phyloP scores from a whole-genome alignment of 2,113 vertebrate genomes.

The Nothocercus julius region DNA sequence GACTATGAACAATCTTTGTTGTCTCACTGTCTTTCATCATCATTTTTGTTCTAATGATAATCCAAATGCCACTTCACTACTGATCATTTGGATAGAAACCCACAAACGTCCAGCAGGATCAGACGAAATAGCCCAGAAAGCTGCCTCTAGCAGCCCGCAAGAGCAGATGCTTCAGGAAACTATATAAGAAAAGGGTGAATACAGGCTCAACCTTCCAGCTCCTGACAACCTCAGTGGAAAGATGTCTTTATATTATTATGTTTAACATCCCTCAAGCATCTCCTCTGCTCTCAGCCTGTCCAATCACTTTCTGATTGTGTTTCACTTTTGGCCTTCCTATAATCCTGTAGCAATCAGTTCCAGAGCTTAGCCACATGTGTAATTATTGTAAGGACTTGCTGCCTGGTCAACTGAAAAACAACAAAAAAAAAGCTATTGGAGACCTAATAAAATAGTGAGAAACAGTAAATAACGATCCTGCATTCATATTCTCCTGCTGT shows the following conservation, averaged over 20 bases:
- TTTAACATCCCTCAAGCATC: neutral
- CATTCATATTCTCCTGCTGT: neutral
- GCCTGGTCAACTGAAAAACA: neutral
- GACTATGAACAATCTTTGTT: neutral
- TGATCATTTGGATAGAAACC: slow-evolving; percentile 32
- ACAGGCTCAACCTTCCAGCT: slow-evolving; percentile 11
- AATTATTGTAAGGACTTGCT: neutral
- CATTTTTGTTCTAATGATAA: neutral
- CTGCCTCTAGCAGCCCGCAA: neutral
- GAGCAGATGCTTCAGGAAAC: slow-evolving; percentile 40
- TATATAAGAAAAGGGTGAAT: neutral
- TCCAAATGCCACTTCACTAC: neutral
- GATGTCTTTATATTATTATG: neutral
- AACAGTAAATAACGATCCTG: neutral
- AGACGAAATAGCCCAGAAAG: slow-evolving; percentile 2
- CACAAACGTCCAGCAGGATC: slow-evolving; percentile 5
- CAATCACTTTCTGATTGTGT: neutral
- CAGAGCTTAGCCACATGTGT: neutral
- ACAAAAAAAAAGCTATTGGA: neutral
- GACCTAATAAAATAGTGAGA: neutral
- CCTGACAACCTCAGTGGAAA: neutral
- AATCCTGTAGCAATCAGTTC: neutral
- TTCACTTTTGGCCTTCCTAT: neutral
- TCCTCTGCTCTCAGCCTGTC: slow-evolving; percentile 20
- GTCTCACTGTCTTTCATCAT: neutral